These are phyloP conservation scores for Sitophilus oryzae DNA, from an alignment of 1,140 invertebrate genomes.

Conservation along the genomic window DNA sequence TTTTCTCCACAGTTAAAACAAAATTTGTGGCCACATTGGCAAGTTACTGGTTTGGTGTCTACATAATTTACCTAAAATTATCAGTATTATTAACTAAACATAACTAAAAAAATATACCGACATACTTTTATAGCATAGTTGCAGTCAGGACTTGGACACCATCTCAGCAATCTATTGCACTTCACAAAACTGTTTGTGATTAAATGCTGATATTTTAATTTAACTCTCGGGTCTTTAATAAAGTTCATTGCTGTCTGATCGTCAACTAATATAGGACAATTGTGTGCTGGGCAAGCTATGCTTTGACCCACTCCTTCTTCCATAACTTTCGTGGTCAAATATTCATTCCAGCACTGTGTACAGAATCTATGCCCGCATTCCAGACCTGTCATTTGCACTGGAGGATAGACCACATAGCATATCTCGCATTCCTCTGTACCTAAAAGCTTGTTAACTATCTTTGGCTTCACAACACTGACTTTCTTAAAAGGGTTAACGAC, in stretches of 20 bases:
- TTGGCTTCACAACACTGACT: constrained; percentile 33
- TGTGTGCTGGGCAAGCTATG: constrained; percentile 59
- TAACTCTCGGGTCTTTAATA: constrained; percentile 57
- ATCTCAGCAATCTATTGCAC: constrained; percentile 64
- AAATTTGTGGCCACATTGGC: constrained; percentile 60
- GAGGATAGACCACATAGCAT: constrained; percentile 63
- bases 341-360: constrained; percentile 61
- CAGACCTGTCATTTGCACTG: constrained; percentile 57
- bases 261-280: constrained; percentile 58
- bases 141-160: constrained; percentile 71
- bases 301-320: constrained; percentile 63
- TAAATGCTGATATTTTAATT: constrained; percentile 65
- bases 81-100: background rate
- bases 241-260: constrained; percentile 64
- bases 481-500: constrained; percentile 58
- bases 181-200: constrained; percentile 74
- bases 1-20: constrained; percentile 68
- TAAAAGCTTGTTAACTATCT: constrained; percentile 28
- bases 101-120: background rate
- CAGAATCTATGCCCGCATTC: constrained; percentile 69
- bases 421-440: constrained; percentile 86
- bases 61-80: constrained; percentile 46
- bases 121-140: constrained; percentile 60
- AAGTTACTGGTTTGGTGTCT: constrained; percentile 59
- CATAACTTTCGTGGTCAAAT: constrained; percentile 67